Base-by-base conservation (phyloP, 2,797 vertebrate genomes). In the Notamacropus eugenii region DNA sequence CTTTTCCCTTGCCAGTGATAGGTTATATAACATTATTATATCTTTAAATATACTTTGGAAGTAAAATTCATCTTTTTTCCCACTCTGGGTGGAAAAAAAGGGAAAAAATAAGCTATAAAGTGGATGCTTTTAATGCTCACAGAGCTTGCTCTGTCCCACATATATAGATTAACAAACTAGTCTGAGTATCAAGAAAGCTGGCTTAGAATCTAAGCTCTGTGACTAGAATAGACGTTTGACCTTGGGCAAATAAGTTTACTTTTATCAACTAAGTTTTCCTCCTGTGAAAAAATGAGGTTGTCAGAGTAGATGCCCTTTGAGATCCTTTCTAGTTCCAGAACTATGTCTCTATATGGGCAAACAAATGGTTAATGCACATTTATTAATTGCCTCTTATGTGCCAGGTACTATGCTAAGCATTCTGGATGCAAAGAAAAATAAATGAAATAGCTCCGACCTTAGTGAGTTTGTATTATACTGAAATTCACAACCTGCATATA, bases 1-100 rank as follows among this genome's bases (percentile, higher is more conserved):
- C 82, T 98, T 98, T 98, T 97, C 93, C 93, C 87, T 90, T 97
- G 91, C 74, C 92, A 92, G 0, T 91, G 19, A 97, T 96, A 96
- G 74, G 24, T 87, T 27, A 87, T 1, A 27, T 93, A 95, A 96
- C 93, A 91, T 93, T 94, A 82, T 94, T 96, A 52, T 0, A 94
- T 97, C 95, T 55, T 91, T 59, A 92, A 91, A 97, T 96, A 91
- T 55, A 91, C 54, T 58, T 92, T 54, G 54, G 16, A 29, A 54
- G 54, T 6, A 40, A 87, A 3, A 46, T 27, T 50, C 22, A 50
- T 46, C 74, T 67, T 90, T 93, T 55, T 90, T 19, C 29, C 31
- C 9, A 52, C 55, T 54, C 9, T 93, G 22, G 11, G 58, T 58
- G 62, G 29, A 93, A 59, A 50, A 28, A 90, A 57, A 46, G 22